phyloP scores from a whole-genome alignment of 2,888 invertebrate species.

The Agelastica alni region DNA sequence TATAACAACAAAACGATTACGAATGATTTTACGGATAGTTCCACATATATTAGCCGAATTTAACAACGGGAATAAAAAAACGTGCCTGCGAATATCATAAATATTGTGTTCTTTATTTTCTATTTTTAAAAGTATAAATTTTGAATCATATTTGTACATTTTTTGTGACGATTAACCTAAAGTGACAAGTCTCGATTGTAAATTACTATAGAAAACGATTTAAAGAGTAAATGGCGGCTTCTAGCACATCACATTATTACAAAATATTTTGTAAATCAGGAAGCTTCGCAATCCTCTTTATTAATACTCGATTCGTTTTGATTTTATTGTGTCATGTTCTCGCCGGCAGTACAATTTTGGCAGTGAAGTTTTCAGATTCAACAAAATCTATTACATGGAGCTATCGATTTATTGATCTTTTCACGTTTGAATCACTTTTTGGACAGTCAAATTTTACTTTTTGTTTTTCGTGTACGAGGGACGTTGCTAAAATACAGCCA shows the following conservation, averaged over 20 bases:
- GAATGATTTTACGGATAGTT: too few species aligned
- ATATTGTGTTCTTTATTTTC: background rate
- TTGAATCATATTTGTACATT: slow-evolving; percentile 4
- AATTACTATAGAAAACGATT: too few species aligned
- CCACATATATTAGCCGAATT: too few species aligned
- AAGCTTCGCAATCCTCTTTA: slow-evolving; percentile 19
- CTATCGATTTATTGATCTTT: background rate
- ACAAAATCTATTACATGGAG: slow-evolving; percentile 26
- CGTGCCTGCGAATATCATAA: too few species aligned
- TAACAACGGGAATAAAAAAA: too few species aligned
- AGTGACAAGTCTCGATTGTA: too few species aligned
- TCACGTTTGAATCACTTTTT: slow-evolving; percentile 8
- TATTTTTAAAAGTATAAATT: too few species aligned
- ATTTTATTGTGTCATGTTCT: slow-evolving; percentile 7
- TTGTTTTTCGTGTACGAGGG: too few species aligned
- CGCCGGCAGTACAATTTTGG: slow-evolving; percentile 41
- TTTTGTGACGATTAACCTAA: too few species aligned
- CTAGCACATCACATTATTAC: background rate
- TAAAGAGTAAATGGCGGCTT: slow-evolving; percentile 6
- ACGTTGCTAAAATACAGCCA: too few species aligned
- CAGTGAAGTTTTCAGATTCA: slow-evolving; percentile 39
- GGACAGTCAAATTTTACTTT: slow-evolving; percentile 1
- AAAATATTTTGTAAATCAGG: slow-evolving; percentile 18
- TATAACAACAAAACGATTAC: too few species aligned
- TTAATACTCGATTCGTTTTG: too few species aligned